Percentiles rank a stretch among this genome's conserved stretches.
phyloP scores from a whole-genome alignment of 2,888 invertebrate species.

The Plebejus melissa region DNA sequence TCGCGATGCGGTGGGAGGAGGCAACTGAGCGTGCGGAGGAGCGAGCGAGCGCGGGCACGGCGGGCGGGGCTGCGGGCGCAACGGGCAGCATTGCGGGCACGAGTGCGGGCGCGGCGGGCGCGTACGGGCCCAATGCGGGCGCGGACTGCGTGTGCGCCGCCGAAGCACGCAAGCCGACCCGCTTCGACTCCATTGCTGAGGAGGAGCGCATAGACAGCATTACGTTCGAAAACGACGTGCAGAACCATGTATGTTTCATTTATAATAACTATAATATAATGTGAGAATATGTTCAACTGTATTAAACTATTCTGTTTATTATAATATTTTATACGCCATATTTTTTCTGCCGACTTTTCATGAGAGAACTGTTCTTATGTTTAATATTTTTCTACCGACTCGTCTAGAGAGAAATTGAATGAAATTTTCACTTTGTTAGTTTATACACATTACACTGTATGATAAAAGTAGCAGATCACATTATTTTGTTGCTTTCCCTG shows the following conservation, averaged over 20 bases:
- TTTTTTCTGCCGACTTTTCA: too few relatives aligned
- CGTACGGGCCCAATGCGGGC: constrained; percentile 45
- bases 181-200: constrained; percentile 60
- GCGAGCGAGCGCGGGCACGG: constrained; percentile 54
- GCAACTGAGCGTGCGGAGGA: constrained; percentile 48
- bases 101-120: constrained; percentile 51
- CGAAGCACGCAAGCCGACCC: constrained; percentile 37
- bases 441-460: too few relatives aligned
- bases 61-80: constrained; percentile 38
- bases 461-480: too few relatives aligned
- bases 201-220: constrained; percentile 80
- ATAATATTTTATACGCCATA: too few relatives aligned
- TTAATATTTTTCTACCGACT: too few relatives aligned
- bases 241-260: constrained; percentile 82
- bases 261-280: not conserved
- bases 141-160: constrained; percentile 37
- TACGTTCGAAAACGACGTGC: constrained; percentile 88
- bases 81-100: constrained; percentile 50
- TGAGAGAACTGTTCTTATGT: too few relatives aligned
- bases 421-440: too few relatives aligned
- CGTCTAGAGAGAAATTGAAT: too few relatives aligned
- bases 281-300: not conserved
- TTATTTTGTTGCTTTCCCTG: too few relatives aligned
- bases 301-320: not conserved
- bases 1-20: constrained; percentile 54